These are phyloP conservation scores for Chanos chanos DNA, from an alignment of 2,797 vertebrate species.

Conservation along the genomic window DNA sequence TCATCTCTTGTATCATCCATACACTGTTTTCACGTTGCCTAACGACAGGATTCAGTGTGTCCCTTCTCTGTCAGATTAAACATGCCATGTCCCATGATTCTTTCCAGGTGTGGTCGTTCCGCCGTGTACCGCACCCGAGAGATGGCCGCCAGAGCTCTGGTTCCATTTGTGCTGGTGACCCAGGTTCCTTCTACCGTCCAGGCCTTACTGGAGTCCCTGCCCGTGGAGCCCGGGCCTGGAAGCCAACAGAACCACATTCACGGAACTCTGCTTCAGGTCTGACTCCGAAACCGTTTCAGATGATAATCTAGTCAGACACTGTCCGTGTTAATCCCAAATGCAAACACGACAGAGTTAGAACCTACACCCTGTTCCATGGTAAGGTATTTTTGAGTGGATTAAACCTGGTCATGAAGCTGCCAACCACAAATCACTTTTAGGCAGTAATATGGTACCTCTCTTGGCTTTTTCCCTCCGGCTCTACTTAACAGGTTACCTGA, in stretches of 20 bases:
- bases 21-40: no score
- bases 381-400: no score
- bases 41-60: no score
- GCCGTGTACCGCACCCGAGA: slow-evolving; percentile 86
- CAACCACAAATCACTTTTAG: no score
- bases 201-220: slow-evolving; percentile 76
- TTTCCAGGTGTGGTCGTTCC: slow-evolving; percentile 78
- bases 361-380: no score
- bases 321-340: neutral
- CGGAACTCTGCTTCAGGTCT: slow-evolving; percentile 87
- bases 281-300: slow-evolving; percentile 10
- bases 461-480: no score
- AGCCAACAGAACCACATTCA: slow-evolving; percentile 85
- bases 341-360: no score
- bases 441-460: no score
- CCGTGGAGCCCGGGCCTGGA: slow-evolving; percentile 54
- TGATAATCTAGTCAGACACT: slow-evolving; percentile 47
- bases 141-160: slow-evolving; percentile 88
- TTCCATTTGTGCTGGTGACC: slow-evolving; percentile 82
- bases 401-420: no score
- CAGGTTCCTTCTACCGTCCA: slow-evolving; percentile 70
- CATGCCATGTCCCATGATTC: neutral
- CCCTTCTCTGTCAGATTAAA: neutral
- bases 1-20: no score
- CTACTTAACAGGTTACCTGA: no score